Conservation (phyloP, 1,140 invertebrate species). For the Anastatus disparis region DNA sequence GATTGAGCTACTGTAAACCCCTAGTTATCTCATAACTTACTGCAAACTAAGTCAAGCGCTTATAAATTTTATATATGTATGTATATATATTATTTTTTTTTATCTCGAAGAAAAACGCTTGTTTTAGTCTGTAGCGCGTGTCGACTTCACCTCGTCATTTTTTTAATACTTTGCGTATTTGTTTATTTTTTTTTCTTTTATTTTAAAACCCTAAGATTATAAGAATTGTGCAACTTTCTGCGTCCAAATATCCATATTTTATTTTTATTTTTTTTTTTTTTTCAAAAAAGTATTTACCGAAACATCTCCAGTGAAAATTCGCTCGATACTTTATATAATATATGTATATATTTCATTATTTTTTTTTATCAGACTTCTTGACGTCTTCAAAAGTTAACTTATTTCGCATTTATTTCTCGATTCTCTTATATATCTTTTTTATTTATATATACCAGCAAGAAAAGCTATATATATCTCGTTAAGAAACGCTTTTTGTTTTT, state of each 20-base stretch:
- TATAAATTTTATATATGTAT: background rate
- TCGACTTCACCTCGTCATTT: background rate
- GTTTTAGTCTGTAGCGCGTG: background rate
- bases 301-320: slow-evolving; percentile 20
- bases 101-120: no score
- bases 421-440: no score
- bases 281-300: slow-evolving; percentile 19
- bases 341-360: slow-evolving; percentile 4
- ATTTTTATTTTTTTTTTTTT: slow-evolving; percentile 1
- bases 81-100: no score
- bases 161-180: background rate
- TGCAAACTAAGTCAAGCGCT: background rate
- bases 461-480: slow-evolving; percentile 7
- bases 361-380: slow-evolving; percentile 29
- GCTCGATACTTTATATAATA: slow-evolving; percentile 8
- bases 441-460: slow-evolving; percentile 5
- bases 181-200: background rate
- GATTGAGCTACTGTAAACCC: no score
- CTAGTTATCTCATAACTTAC: background rate
- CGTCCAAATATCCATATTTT: slow-evolving; percentile 12
- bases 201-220: background rate
- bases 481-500: background rate
- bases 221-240: slow-evolving; percentile 12
- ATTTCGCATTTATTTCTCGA: background rate
- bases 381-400: slow-evolving; percentile 3